Base-by-base conservation (phyloP, 1,140 invertebrate genomes). In the Oncopeltus fasciatus region DNA sequence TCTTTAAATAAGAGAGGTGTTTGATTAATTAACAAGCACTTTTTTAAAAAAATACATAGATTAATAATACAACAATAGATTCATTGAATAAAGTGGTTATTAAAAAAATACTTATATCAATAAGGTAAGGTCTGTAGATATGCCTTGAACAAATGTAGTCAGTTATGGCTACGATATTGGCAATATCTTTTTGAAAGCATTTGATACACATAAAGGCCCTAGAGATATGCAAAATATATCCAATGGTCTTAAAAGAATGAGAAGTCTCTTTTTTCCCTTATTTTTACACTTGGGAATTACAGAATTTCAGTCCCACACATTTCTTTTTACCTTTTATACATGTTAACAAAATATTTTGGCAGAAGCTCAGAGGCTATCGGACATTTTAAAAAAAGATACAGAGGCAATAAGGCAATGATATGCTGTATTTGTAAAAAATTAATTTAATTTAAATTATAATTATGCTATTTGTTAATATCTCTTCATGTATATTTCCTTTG, bases 401-500 rank as follows among this genome's bases (percentile, higher is more conserved):
- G 18, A 28, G 24, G 38, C 51, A 33, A 27, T 60, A 64, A 64
- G 63, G 63, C 63, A 64, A 64, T 64, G 63, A 64, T 64, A 64
- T 64, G 63, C 63, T 60, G 58, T n/a, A n/a, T n/a, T n/a, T n/a
- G n/a, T n/a, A n/a, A n/a, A n/a, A n/a, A n/a, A n/a, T n/a, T n/a
- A n/a, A n/a, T n/a, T n/a, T n/a, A n/a, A n/a, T n/a, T n/a, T n/a
- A n/a, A n/a, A n/a, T n/a, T n/a, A n/a, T n/a, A n/a, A n/a, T n/a
- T n/a, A n/a, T n/a, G n/a, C n/a, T n/a, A n/a, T n/a, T n/a, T n/a
- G n/a, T n/a, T n/a, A n/a, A n/a, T n/a, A n/a, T n/a, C n/a, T n/a
- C n/a, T n/a, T n/a, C n/a, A n/a, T n/a, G n/a, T n/a, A n/a, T n/a
- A n/a, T n/a, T n/a, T n/a, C n/a, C n/a, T n/a, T n/a, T n/a, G n/a